Percentiles rank a stretch among this genome's conserved stretches.
These are phyloP conservation scores for Onychomys leucogaster DNA, from an alignment of 2,797 vertebrate species.

Conservation along the genomic window DNA sequence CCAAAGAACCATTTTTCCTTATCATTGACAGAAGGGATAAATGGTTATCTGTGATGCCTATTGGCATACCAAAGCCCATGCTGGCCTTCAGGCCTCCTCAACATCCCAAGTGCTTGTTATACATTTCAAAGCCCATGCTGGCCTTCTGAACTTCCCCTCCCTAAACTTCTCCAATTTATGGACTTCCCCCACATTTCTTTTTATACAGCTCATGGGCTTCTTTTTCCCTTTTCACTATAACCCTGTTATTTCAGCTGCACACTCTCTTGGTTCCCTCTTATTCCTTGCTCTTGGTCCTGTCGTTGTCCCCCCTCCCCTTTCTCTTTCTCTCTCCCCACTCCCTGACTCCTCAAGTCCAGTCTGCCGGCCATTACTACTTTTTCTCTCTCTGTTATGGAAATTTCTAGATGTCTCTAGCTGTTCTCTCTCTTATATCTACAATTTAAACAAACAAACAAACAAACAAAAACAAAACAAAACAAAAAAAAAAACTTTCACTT, in stretches of 20 bases:
- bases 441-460: no score
- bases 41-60: background rate
- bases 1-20: background rate
- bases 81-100: background rate
- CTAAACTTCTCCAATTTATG: background rate
- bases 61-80: background rate
- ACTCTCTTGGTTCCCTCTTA: no score
- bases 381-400: background rate
- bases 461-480: background rate
- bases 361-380: background rate
- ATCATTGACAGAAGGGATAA: background rate
- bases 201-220: background rate
- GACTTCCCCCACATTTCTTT: background rate
- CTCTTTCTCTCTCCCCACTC: background rate
- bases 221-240: background rate
- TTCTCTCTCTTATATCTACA: background rate
- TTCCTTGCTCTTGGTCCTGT: background rate
- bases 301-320: no score
- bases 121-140: background rate
- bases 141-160: background rate
- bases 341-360: background rate
- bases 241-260: background rate
- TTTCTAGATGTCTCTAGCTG: background rate
- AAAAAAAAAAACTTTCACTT: background rate
- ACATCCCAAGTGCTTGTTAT: background rate